These are phyloP conservation scores for Synanthedon tipuliformis DNA, from an alignment of 2,888 invertebrate genomes.

Conservation along the genomic window DNA sequence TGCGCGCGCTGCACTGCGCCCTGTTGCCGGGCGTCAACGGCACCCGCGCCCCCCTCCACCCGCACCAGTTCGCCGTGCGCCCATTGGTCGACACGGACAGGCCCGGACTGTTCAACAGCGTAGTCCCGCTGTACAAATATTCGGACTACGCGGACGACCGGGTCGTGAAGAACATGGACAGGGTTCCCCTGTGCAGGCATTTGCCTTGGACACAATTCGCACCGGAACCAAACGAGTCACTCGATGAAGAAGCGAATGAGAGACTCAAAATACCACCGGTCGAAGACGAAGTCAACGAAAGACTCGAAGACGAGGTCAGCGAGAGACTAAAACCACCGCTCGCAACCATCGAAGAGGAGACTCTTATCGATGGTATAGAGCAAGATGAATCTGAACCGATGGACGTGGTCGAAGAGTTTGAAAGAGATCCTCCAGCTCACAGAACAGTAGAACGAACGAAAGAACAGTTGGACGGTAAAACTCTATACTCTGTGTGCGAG, in stretches of 20 bases:
- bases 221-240: constrained; percentile 26
- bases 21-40: constrained; percentile 72
- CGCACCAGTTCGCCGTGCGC: constrained; percentile 52
- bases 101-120: constrained; percentile 46
- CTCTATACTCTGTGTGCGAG: constrained; percentile 27
- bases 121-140: constrained; percentile 58
- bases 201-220: constrained; percentile 52
- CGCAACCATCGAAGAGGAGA: constrained; percentile 31
- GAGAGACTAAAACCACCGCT: constrained; percentile 48
- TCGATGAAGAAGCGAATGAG: constrained; percentile 3
- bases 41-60: constrained; percentile 55
- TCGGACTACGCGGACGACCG: constrained; percentile 62
- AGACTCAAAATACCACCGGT: constrained; percentile 7
- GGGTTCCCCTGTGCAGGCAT: constrained; percentile 39
- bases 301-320: constrained; percentile 32
- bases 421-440: constrained; percentile 32
- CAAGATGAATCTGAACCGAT: constrained; percentile 9
- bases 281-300: constrained; percentile 20
- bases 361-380: constrained; percentile 12
- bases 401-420: constrained; percentile 15
- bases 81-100: constrained; percentile 26
- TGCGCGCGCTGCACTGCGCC: constrained; percentile 67
- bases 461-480: constrained; percentile 27
- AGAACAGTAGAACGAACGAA: constrained; percentile 58
- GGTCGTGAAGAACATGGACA: constrained; percentile 51